These are phyloP conservation scores for Enteromius argenteus DNA, from an alignment of 2,797 vertebrate species.

Conservation along the genomic window DNA sequence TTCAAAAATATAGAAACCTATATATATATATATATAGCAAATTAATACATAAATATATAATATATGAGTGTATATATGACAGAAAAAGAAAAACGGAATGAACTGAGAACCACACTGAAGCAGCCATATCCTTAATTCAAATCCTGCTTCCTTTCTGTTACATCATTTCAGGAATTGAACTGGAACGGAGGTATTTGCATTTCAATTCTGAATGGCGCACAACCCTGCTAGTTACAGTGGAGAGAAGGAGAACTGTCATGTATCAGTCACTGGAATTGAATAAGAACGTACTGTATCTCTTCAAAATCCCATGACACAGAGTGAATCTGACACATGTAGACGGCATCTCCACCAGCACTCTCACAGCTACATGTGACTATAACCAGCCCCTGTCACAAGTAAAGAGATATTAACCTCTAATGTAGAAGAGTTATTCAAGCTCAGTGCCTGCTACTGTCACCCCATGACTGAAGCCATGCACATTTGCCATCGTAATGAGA, in stretches of 20 bases:
- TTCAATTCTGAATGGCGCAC: neutral
- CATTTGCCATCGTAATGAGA: conserved; percentile 73
- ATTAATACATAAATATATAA: neutral
- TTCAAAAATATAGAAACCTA: neutral
- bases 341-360: conserved; percentile 25
- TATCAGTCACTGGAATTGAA: conserved; percentile 43
- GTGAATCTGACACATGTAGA: conserved; percentile 25
- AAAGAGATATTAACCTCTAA: conserved; percentile 53
- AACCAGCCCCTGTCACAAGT: conserved; percentile 17
- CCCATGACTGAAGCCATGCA: conserved; percentile 75
- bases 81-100: neutral
- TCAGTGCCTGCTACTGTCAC: conserved; percentile 74
- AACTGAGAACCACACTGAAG: neutral
- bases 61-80: neutral
- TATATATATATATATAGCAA: neutral
- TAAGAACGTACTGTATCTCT: conserved; percentile 1
- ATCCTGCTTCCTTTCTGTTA: neutral
- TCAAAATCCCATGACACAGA: conserved; percentile 5
- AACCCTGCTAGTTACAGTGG: neutral
- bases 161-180: conserved; percentile 18
- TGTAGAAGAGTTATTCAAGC: conserved; percentile 42
- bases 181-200: neutral
- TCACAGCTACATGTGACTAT: conserved; percentile 13
- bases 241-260: conserved; percentile 14
- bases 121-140: neutral